Conservation (phyloP, 2,797 vertebrate genomes). For the Ptychadena robeensis region DNA sequence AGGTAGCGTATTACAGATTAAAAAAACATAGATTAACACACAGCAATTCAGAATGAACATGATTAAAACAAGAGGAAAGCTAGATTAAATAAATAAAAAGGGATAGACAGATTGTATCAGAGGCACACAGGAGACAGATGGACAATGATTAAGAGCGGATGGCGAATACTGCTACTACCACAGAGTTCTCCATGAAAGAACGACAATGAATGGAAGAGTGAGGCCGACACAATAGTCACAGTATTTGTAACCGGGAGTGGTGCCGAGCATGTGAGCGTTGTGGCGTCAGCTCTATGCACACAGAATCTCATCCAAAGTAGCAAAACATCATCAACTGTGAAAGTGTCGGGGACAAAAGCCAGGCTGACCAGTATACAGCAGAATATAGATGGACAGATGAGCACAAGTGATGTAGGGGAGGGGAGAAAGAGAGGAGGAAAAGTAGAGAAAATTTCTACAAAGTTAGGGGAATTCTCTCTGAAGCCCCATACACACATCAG, state of each 20-base stretch:
- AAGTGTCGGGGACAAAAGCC: neutral
- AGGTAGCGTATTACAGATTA: neutral
- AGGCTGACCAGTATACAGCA: too few species aligned
- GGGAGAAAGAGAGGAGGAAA: too few species aligned
- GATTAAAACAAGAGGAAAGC: neutral
- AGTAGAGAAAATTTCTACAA: too few species aligned
- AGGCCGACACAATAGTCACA: conserved; percentile 29
- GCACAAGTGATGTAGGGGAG: too few species aligned
- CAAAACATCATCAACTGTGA: neutral
- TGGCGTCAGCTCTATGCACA: conserved; percentile 12
- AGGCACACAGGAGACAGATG: neutral
- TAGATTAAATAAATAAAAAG: neutral
- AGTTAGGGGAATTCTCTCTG: too few species aligned
- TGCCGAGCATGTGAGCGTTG: conserved; percentile 26
- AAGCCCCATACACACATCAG: too few species aligned
- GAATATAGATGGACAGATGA: too few species aligned
- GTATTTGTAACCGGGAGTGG: conserved; percentile 20
- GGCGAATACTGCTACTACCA: neutral
- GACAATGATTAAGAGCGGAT: neutral
- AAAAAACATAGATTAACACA: neutral
- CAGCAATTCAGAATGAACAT: neutral
- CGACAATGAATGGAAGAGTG: neutral
- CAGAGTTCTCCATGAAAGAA: neutral
- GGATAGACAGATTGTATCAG: neutral
- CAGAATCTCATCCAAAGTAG: neutral